Conservation (phyloP, 2,113 vertebrate species). For the Phalacrocorax pelagicus region DNA sequence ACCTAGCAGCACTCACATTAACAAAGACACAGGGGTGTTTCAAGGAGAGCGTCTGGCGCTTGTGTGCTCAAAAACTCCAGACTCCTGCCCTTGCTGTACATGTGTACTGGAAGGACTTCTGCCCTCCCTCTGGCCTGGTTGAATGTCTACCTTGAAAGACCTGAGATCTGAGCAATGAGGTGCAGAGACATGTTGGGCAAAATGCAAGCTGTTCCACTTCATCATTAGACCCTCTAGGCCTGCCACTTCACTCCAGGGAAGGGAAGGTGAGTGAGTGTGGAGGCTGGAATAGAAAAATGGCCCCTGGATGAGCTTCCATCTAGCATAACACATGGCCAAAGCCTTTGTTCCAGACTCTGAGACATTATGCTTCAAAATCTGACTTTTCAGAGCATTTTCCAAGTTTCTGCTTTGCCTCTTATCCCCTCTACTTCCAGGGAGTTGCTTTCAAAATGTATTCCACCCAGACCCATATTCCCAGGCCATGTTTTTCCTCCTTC, state of each 20-base stretch:
- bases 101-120: background rate
- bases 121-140: background rate
- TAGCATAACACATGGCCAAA: background rate
- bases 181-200: background rate
- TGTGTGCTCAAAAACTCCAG: background rate
- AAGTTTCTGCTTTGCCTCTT: background rate
- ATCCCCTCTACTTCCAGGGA: background rate
- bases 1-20: accelerated
- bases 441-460: background rate
- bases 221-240: background rate
- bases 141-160: background rate
- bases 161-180: background rate
- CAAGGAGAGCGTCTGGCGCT: background rate
- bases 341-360: background rate
- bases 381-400: background rate
- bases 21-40: background rate
- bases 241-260: background rate
- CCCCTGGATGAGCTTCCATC: background rate
- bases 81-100: background rate
- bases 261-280: background rate
- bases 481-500: background rate
- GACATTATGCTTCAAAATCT: background rate
- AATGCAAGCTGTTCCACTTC: background rate
- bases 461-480: background rate
- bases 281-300: background rate